Evolutionary conservation across 37 sponge, comb jelly and placozoan species (phyloP).

Genomic region (Dysidea cf. avara): DNA sequence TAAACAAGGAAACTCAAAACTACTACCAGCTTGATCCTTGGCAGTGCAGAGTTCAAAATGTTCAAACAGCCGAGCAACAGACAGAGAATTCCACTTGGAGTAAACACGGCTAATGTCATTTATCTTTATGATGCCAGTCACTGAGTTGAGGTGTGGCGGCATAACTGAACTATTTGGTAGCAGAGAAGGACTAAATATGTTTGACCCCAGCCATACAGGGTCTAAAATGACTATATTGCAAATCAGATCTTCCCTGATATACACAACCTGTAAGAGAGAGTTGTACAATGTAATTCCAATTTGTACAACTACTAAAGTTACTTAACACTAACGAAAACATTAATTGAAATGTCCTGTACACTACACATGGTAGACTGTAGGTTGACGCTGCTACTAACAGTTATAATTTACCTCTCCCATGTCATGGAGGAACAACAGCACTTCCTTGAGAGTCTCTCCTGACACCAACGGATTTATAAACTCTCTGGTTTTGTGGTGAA

Average conservation of each 20-base stretch:
- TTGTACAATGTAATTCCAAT: too few relatives aligned
- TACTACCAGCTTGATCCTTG: not conserved
- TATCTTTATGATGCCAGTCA: conserved; percentile 70
- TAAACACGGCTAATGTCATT: conserved; percentile 61
- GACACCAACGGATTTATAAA: conserved; percentile 81
- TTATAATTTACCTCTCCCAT: conserved; percentile 81
- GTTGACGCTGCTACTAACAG: too few relatives aligned
- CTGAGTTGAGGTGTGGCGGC: conserved; percentile 56
- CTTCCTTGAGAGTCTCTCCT: conserved; percentile 34
- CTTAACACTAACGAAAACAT: too few relatives aligned
- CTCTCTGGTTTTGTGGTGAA: conserved; percentile 40
- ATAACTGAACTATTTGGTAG: conserved; percentile 65
- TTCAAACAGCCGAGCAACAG: conserved; percentile 71
- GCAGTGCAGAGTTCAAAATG: conserved; percentile 86
- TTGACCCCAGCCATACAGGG: conserved; percentile 70
- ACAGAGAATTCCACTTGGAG: conserved; percentile 54
- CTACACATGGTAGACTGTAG: too few relatives aligned
- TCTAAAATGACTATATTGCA: conserved; percentile 74
- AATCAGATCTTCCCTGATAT: conserved; percentile 50
- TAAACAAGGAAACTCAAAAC: conserved; percentile 79
- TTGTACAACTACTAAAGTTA: too few relatives aligned
- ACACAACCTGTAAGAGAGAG: conserved; percentile 50
- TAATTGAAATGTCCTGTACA: too few relatives aligned
- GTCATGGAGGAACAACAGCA: conserved; percentile 51
- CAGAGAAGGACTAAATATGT: conserved; percentile 80